A percentile compares a stretch with the other conserved stretches of the same genome.
These are phyloP conservation scores for Pseudomugil gertrudae DNA, from an alignment of 2,797 vertebrate species.

Conservation along the genomic window DNA sequence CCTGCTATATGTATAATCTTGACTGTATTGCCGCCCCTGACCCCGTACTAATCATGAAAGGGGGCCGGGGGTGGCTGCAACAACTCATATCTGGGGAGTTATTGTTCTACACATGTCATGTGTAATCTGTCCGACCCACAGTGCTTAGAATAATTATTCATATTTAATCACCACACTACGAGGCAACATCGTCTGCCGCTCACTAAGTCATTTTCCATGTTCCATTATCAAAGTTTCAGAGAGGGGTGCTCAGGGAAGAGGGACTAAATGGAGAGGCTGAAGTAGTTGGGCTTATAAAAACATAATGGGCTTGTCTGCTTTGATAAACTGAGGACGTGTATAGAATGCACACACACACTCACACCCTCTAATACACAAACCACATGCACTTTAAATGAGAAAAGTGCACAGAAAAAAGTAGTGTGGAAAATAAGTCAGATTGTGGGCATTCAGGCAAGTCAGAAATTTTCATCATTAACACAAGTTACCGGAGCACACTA, in stretches of 20 bases:
- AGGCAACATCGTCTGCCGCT: conserved; percentile 75
- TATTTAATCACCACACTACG: conserved; percentile 82
- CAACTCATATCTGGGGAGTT: conserved; percentile 76
- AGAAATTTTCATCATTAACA: conserved; percentile 38
- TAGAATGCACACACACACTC: conserved; percentile 70
- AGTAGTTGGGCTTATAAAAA: conserved; percentile 88
- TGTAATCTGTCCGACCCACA: conserved; percentile 82
- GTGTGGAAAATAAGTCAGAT: conserved; percentile 55
- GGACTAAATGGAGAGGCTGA: conserved; percentile 85
- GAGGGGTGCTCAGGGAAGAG: conserved; percentile 71
- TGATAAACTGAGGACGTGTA: conserved; percentile 81
- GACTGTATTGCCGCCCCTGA: conserved; percentile 39
- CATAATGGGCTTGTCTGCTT: conserved; percentile 84
- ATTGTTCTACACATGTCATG: conserved; percentile 85
- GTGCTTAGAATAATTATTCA: conserved; percentile 85
- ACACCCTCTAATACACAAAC: conserved; percentile 44
- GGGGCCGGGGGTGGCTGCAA: conserved; percentile 51
- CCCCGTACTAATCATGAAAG: conserved; percentile 53
- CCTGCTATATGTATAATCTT: conserved; percentile 32
- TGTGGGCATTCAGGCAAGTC: conserved; percentile 50
- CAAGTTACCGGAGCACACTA: conserved; percentile 35
- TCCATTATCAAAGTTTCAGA: conserved; percentile 88
- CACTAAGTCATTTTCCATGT: conserved; percentile 87
- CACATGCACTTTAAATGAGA: conserved; percentile 47
- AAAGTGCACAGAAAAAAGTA: conserved; percentile 63